Conservation (phyloP, 2,888 invertebrate genomes). For the Slavum lentiscoides region DNA sequence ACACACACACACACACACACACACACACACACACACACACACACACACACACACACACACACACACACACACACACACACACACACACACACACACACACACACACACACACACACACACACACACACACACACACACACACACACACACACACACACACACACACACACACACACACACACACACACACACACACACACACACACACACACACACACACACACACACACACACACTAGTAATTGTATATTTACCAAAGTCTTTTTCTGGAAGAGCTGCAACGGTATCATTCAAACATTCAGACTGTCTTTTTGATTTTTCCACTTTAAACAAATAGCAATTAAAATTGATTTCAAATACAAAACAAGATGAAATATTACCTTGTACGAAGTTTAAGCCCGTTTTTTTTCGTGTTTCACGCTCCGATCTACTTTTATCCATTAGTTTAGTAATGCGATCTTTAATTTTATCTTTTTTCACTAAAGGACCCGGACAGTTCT, state of each 20-base stretch:
- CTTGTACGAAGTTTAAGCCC: conserved; percentile 61
- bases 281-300: conserved; percentile 59
- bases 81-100: no score
- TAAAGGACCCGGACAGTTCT: conserved; percentile 76
- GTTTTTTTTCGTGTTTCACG: conserved; percentile 61
- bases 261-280: conserved; percentile 58
- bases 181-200: no score
- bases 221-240: no score
- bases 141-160: no score
- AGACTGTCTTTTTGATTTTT: conserved; percentile 59
- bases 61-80: no score
- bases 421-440: conserved; percentile 68
- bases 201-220: no score
- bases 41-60: no score
- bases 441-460: conserved; percentile 74
- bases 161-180: no score
- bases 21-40: no score
- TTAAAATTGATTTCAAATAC: not conserved
- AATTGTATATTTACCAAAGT: conserved; percentile 17
- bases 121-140: no score
- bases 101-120: no score
- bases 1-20: no score
- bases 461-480: conserved; percentile 68
- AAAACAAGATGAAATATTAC: conserved; percentile 58
- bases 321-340: conserved; percentile 58